A percentile compares a stretch with the other conserved stretches of the same genome.
These are phyloP conservation scores for Umimayanthus kanabou DNA, from an alignment of 92 coral and sea anemone species.

Conservation along the genomic window DNA sequence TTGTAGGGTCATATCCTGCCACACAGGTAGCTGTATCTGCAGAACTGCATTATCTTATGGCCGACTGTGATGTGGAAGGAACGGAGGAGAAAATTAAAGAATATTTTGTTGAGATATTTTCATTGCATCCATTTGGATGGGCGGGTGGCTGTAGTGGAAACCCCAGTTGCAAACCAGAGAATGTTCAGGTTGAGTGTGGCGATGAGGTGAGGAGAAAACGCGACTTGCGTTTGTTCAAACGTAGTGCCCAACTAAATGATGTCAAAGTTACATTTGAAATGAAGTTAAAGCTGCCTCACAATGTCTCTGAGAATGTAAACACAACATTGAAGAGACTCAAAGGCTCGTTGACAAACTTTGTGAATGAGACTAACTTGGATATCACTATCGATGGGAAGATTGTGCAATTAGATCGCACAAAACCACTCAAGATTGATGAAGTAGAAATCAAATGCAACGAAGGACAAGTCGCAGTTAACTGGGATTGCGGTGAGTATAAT, in stretches of 20 bases:
- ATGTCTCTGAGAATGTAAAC: constrained; percentile 42
- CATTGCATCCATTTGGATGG: not conserved
- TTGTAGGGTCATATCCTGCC: not conserved
- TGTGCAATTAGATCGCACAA: constrained; percentile 27
- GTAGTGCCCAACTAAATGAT: not conserved
- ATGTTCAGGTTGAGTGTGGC: constrained; percentile 52
- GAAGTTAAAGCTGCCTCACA: constrained; percentile 23
- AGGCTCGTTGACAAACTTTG: constrained; percentile 24
- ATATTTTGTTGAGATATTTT: constrained; percentile 23
- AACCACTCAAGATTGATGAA: constrained; percentile 30
- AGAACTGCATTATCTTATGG: constrained; percentile 36
- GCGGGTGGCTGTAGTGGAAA: constrained; percentile 26
- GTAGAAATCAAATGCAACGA: constrained; percentile 36
- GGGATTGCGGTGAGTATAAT: constrained; percentile 56
- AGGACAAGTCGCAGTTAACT: constrained; percentile 58
- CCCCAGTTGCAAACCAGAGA: constrained; percentile 31
- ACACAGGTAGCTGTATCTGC: not conserved
- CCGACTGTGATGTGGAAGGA: constrained; percentile 14
- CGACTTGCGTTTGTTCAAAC: not conserved
- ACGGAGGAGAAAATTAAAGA: constrained; percentile 37
- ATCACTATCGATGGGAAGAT: constrained; percentile 51
- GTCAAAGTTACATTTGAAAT: constrained; percentile 22
- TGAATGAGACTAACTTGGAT: constrained; percentile 42
- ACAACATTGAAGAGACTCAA: constrained; percentile 30
- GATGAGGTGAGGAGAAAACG: constrained; percentile 33